Evolutionary conservation across 2,113 vertebrate genomes (phyloP).

Genomic region (Macroglossus sobrinus): DNA sequence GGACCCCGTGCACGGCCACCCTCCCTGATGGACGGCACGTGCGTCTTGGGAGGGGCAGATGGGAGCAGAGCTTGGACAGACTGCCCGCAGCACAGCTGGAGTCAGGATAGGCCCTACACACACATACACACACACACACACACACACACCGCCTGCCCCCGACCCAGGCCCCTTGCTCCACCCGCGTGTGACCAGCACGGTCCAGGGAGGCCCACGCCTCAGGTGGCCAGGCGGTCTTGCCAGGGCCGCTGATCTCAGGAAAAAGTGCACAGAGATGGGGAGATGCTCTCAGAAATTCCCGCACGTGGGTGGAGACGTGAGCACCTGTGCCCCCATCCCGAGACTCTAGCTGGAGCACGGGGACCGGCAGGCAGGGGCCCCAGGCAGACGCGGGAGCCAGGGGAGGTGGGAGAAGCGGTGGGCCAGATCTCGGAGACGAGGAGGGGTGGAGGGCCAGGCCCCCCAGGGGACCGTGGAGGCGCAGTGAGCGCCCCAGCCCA

Average conservation of each 20-base stretch:
- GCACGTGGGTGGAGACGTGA: background rate
- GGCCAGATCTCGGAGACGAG: too few relatives aligned
- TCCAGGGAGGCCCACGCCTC: background rate
- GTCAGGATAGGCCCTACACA: too few relatives aligned
- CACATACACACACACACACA: background rate
- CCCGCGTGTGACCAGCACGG: rapidly evolving
- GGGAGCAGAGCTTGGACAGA: too few relatives aligned
- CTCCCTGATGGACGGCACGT: too few relatives aligned
- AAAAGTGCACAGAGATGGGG: background rate
- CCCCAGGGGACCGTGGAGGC: too few relatives aligned
- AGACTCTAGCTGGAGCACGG: background rate
- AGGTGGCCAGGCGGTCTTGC: too few relatives aligned
- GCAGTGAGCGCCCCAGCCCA: too few relatives aligned
- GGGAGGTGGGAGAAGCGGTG: too few relatives aligned
- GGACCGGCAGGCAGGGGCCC: background rate
- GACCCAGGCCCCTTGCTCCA: background rate
- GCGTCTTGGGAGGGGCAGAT: background rate
- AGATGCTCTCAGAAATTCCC: background rate
- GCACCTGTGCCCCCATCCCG: background rate
- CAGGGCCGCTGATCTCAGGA: too few relatives aligned
- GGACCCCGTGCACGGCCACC: rapidly evolving
- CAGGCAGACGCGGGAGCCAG: too few relatives aligned
- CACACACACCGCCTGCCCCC: background rate
- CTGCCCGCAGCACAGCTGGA: background rate
- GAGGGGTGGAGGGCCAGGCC: too few relatives aligned